Evolutionary conservation across 2,113 vertebrate species (phyloP), one percentile per base, ranked within the genome.

Genomic region (Hucho hucho): DNA sequence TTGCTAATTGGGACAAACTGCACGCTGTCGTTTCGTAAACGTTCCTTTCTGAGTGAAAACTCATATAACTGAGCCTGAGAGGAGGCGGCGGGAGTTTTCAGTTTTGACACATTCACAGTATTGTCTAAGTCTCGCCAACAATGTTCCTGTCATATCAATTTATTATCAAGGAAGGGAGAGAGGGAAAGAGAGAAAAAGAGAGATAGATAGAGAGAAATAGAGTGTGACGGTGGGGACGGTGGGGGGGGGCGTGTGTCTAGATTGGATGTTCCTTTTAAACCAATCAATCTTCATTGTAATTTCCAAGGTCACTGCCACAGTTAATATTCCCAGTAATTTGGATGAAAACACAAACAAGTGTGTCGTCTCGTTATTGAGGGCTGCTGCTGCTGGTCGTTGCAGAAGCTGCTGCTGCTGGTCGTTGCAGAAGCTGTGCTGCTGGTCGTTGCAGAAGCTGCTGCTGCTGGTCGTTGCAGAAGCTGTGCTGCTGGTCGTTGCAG

Each of bases 201-300:
- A 43, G 22, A 59, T 16, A 24, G 58, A 5, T 64, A 20, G 66
- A 61, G 69, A 72, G 78, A 73, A 73, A 78, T 47, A 71, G 32
- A 63, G 69, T 66, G 43, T 64, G 49, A 24, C 47, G 64, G 25
- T n/a, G 53, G 72, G 49, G 64, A n/a, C n/a, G n/a, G n/a, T n/a
- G 66, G 32, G n/a, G 20, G 46, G 49, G 58, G 69, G 70, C 26
- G 72, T 32, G 16, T 73, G n/a, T 59, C 64, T 70, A 71, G 72
- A 83, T 76, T 72, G 76, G 68, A 80, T 77, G 74, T 64, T 58
- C 66, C 69, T 67, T 80, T 80, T 47, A 69, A 74, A 75, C 49
- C 74, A 76, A 82, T 83, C 70, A 81, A 81, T 84, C 75, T 69
- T 88, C 59, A 67, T 81, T 83, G 73, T 70, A 71, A 73, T 49